Conservation (phyloP, 2,888 invertebrate genomes). For the Amaurobius ferox region DNA sequence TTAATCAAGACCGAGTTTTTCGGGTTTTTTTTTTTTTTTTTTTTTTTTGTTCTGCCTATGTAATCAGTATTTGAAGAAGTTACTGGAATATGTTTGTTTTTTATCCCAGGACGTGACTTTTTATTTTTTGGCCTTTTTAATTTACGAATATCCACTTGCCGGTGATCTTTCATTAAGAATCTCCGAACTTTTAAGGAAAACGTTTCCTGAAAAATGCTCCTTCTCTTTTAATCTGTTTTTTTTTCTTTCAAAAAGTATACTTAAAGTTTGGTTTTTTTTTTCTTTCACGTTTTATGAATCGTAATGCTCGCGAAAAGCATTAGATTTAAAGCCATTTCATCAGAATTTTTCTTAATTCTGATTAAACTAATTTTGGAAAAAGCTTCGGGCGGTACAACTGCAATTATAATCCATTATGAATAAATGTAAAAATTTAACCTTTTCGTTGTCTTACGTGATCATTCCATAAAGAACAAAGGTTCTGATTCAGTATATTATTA, state of each 20-base stretch:
- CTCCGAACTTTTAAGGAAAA: constrained; percentile 52
- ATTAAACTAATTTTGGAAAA: constrained; percentile 11
- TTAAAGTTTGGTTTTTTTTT: no score
- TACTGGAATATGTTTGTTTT: constrained; percentile 65
- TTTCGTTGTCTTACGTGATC: no score
- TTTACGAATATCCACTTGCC: constrained; percentile 28
- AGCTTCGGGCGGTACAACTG: not conserved
- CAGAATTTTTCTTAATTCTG: not conserved
- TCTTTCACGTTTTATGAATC: not conserved
- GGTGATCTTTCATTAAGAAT: constrained; percentile 51
- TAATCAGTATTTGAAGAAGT: constrained; percentile 69
- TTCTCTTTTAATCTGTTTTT: constrained; percentile 1
- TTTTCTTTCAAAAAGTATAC: no score
- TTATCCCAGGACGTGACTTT: constrained; percentile 46
- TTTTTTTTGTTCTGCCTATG: constrained; percentile 35
- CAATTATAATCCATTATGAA: constrained; percentile 13
- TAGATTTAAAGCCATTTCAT: constrained; percentile 12
- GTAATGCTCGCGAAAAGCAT: not conserved
- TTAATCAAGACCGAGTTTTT: constrained; percentile 65
- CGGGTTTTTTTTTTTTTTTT: no score
- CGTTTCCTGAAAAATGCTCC: constrained; percentile 29
- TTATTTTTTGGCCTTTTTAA: constrained; percentile 8
- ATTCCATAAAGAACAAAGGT: no score
- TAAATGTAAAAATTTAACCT: not conserved
- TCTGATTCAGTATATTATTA: no score